phyloP scores from a whole-genome alignment of 2,797 vertebrate species.

The Thamnophis elegans region DNA sequence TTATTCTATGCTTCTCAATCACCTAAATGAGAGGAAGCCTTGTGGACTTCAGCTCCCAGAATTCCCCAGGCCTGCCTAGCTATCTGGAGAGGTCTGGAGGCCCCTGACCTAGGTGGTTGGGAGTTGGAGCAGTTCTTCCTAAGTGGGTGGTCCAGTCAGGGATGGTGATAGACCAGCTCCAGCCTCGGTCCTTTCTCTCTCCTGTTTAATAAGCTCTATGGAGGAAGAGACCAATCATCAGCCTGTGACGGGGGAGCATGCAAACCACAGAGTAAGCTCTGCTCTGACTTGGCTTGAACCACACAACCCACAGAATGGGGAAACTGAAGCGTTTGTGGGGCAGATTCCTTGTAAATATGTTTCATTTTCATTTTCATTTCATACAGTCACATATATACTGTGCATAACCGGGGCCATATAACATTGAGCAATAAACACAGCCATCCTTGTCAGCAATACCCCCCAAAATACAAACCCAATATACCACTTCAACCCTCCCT shows the following conservation, averaged over 20 bases:
- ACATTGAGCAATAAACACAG: no score
- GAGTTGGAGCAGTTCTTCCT: not conserved
- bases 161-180: not conserved
- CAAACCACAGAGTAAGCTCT: not conserved
- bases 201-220: not conserved
- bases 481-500: no score
- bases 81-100: not conserved
- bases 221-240: not conserved
- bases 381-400: no score
- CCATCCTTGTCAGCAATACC: no score
- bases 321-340: not conserved
- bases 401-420: no score
- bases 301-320: not conserved
- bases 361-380: no score
- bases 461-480: no score
- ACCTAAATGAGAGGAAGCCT: no score
- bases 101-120: not conserved
- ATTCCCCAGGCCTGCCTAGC: not conserved
- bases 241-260: not conserved
- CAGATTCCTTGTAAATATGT: no score
- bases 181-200: not conserved
- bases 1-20: not conserved
- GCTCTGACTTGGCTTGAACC: rapidly evolving
- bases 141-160: not conserved
- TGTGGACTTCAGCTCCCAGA: not conserved